phyloP scores from a whole-genome alignment of 2,113 vertebrate species.

The Taurulus bubalis region DNA sequence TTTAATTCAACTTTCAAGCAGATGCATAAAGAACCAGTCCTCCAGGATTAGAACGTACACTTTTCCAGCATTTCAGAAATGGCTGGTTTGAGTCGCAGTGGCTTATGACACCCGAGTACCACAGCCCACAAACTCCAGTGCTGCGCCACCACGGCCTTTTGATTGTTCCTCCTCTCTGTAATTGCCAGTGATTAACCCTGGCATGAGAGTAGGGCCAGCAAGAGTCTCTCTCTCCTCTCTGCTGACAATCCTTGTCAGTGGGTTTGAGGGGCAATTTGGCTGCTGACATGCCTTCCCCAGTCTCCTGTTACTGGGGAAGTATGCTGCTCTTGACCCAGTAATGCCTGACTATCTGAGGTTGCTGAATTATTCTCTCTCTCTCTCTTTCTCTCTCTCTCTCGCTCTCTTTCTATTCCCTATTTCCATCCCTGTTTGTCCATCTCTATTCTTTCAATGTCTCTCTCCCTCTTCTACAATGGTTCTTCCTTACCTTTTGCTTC shows the following conservation, averaged over 20 bases:
- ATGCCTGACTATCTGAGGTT: slow-evolving; percentile 57
- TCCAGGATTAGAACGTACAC: slow-evolving; percentile 13
- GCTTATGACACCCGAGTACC: slow-evolving; percentile 58
- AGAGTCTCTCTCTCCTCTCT: slow-evolving; percentile 65
- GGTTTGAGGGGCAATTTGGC: slow-evolving; percentile 82
- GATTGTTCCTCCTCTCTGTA: slow-evolving; percentile 79
- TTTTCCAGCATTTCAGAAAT: slow-evolving; percentile 39
- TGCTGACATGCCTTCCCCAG: slow-evolving; percentile 74
- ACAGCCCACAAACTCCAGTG: slow-evolving; percentile 60
- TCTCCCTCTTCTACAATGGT: slow-evolving; percentile 6
- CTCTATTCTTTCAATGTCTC: slow-evolving; percentile 14
- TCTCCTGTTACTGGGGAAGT: slow-evolving; percentile 79
- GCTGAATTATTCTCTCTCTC: slow-evolving; percentile 66
- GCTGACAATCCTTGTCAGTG: slow-evolving; percentile 82
- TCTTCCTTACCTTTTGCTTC: slow-evolving; percentile 1
- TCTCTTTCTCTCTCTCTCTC: slow-evolving; percentile 24
- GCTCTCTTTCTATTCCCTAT: slow-evolving; percentile 18
- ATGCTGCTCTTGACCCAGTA: slow-evolving; percentile 65
- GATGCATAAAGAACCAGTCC: slow-evolving; percentile 1
- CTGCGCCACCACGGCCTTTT: slow-evolving; percentile 65
- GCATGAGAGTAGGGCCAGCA: slow-evolving; percentile 70
- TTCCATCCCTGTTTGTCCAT: slow-evolving; percentile 8
- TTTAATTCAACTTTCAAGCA: slow-evolving; percentile 8
- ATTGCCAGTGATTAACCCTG: slow-evolving; percentile 80
- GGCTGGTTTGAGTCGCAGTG: slow-evolving; percentile 40